These are phyloP conservation scores for Delia radicum DNA, from an alignment of 1,140 invertebrate species.

Conservation along the genomic window DNA sequence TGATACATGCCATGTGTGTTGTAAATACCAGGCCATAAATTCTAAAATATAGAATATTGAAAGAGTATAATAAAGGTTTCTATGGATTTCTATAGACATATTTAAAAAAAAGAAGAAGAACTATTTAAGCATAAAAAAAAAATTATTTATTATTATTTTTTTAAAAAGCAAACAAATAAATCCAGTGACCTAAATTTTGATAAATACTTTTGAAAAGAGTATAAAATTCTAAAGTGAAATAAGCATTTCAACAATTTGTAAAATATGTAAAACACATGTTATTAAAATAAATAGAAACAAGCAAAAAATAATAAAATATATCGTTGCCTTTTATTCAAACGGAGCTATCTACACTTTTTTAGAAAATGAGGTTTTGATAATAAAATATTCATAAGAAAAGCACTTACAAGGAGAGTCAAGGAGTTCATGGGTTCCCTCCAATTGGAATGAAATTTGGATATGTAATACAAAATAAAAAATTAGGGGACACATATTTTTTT, in stretches of 20 bases:
- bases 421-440: too few relatives aligned
- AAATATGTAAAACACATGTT: not conserved
- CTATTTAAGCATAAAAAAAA: too few relatives aligned
- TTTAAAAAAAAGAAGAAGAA: not conserved
- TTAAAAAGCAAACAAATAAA: not conserved
- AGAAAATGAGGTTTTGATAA: too few relatives aligned
- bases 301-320: too few relatives aligned
- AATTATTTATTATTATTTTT: not conserved
- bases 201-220: not conserved
- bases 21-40: not conserved
- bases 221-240: not conserved
- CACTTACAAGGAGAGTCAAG: not conserved
- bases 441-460: too few relatives aligned
- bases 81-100: not conserved
- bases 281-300: not conserved
- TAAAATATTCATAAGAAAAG: not conserved
- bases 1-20: not conserved
- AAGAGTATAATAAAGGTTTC: not conserved
- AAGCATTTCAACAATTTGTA: not conserved
- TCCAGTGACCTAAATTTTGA: not conserved
- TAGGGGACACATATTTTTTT: too few relatives aligned
- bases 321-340: too few relatives aligned
- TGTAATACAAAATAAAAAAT: not conserved
- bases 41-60: not conserved
- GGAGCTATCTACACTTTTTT: too few relatives aligned